A percentile compares a stretch with the other conserved stretches of the same genome.
Evolutionary conservation across 2,113 vertebrate genomes (phyloP).

Genomic region (Opisthocomus hoazin): DNA sequence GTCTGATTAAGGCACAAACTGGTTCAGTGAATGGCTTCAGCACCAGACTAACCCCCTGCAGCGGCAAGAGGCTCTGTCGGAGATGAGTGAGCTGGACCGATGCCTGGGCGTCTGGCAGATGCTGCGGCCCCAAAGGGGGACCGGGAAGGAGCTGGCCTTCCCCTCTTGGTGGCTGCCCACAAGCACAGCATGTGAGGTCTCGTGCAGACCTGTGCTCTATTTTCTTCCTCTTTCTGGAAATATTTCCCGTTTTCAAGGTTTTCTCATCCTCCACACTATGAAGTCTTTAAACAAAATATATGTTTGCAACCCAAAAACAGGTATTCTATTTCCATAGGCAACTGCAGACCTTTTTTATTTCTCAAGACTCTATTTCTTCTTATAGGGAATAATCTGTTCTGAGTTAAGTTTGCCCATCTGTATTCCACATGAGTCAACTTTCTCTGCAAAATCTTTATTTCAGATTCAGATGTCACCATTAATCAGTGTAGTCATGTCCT

Average conservation of each 20-base stretch:
- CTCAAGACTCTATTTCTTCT: neutral
- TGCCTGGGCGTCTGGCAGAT: neutral
- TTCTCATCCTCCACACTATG: neutral
- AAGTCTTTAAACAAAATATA: neutral
- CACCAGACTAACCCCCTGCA: neutral
- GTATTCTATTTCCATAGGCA: neutral
- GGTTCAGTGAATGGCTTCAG: neutral
- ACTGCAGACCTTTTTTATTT: neutral
- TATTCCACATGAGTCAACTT: neutral
- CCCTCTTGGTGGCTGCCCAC: neutral
- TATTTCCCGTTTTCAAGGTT: neutral
- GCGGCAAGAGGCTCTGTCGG: neutral
- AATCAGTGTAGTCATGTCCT: neutral
- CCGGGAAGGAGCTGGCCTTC: neutral
- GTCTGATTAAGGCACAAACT: neutral
- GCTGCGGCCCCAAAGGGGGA: neutral
- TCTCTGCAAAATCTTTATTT: constrained; percentile 8
- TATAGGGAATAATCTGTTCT: neutral
- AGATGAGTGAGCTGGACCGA: neutral
- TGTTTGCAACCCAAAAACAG: neutral
- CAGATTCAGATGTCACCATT: neutral
- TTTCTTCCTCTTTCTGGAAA: neutral
- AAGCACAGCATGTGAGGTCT: neutral
- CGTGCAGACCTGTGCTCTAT: neutral
- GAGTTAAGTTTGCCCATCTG: neutral